These are phyloP conservation scores for Triplophysa yarkandensis DNA, from an alignment of 2,797 vertebrate species.

Conservation along the genomic window DNA sequence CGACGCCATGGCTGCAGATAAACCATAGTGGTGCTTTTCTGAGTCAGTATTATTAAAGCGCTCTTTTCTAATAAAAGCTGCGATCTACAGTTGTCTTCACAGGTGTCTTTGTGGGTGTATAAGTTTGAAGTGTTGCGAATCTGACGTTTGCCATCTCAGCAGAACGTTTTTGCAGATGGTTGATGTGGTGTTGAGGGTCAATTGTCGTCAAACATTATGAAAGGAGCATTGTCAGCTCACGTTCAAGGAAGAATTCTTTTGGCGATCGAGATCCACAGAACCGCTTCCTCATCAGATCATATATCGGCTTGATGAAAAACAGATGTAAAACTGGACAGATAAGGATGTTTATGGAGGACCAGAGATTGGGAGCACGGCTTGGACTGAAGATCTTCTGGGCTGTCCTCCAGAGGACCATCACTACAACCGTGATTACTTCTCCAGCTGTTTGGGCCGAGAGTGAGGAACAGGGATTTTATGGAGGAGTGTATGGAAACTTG, in stretches of 20 bases:
- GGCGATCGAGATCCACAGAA: neutral
- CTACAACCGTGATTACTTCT: constrained; percentile 66
- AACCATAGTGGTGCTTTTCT: constrained; percentile 26
- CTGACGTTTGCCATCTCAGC: neutral
- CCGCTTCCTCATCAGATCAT: constrained; percentile 16
- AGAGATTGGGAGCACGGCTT: constrained; percentile 12
- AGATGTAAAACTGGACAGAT: constrained; percentile 32
- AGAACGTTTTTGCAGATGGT: constrained; percentile 2
- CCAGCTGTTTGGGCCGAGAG: constrained; percentile 65
- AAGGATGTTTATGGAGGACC: constrained; percentile 37
- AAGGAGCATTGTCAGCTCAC: neutral
- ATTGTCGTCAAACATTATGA: neutral
- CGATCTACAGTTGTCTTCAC: neutral
- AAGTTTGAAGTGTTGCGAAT: neutral
- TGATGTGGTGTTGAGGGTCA: neutral
- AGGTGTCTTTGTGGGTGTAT: neutral
- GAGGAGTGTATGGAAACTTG: constrained; percentile 36
- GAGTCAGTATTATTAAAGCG: constrained; percentile 29
- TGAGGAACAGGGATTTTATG: constrained; percentile 52
- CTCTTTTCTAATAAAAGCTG: neutral
- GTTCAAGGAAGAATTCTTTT: constrained; percentile 21
- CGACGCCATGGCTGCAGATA: constrained; percentile 11
- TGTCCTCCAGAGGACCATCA: constrained; percentile 40
- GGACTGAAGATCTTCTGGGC: constrained; percentile 23
- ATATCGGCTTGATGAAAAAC: no score